Base-by-base conservation (phyloP, 1,140 invertebrate genomes). In the Sarcophaga peregrina region DNA sequence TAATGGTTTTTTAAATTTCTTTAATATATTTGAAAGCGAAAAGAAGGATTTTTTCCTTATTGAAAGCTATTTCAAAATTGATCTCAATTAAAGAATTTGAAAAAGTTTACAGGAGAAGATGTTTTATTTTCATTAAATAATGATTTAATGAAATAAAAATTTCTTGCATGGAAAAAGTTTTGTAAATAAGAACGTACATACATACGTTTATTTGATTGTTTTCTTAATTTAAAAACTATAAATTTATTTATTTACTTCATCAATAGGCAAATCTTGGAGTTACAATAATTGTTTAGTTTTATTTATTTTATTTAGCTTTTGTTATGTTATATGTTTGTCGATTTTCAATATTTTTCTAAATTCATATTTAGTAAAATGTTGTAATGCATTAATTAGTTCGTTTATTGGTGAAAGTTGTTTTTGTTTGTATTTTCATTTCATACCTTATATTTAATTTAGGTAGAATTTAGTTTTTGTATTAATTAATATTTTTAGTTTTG, bases 341-440 rank as follows among this genome's bases (percentile, higher is more conserved):
- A 54, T 10, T 37, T 20, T 50, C 47, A 76, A 75, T 46, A 11
- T 75, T 74, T 25, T 45, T 8, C 46, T 74, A 45, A 15, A 25
- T 73, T 25, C 25, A 45, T 9, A 45, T 78, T 37, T 8, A 50
- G 75, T 52, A 50, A 68, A 50, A 50, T 78, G 20, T 78, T 52
- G 17, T 76, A 48, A 76, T 76, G 46, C 75, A 78, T 78, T 37
- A 37, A 37, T 37, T 17, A 78, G 75, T 78, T 78, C 75, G 75
- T 78, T 78, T 78, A 78, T 78, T 78, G 75, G 47, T 78, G 75
- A 78, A 50, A 78, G 75, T 78, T 78, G 73, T 78, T 78, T 50
- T 15, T 50, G 20, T 72, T 25, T 25, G n/a, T 37, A 37, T 72
- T 72, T 25, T 25, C 20, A 72, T 72, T 9, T 78, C 25, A 78